Conservation (phyloP, 2,888 invertebrate species). For the Netelia melanura region DNA sequence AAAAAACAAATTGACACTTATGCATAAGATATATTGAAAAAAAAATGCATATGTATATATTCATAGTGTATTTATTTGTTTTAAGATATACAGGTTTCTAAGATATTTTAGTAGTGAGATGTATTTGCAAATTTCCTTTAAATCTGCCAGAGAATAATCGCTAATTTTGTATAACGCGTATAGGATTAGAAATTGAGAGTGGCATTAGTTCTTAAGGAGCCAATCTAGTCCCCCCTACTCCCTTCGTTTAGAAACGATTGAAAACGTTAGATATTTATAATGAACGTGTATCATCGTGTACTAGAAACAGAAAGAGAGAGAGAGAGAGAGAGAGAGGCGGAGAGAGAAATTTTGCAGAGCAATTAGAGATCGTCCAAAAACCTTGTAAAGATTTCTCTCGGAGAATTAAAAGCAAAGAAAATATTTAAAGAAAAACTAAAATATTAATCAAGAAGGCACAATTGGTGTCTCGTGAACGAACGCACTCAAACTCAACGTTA, state of each 20-base stretch:
- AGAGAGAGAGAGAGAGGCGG: neutral
- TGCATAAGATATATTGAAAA: slow-evolving; percentile 40
- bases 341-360: too few species aligned
- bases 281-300: slow-evolving; percentile 9
- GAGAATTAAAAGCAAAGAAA: slow-evolving; percentile 8
- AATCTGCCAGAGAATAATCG: slow-evolving; percentile 72
- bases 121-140: slow-evolving; percentile 70
- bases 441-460: slow-evolving; percentile 1
- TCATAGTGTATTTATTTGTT: slow-evolving; percentile 75
- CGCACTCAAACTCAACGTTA: slow-evolving; percentile 23
- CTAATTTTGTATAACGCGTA: slow-evolving; percentile 76
- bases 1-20: slow-evolving; percentile 37
- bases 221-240: neutral
- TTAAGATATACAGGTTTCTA: slow-evolving; percentile 73
- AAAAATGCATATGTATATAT: slow-evolving; percentile 55
- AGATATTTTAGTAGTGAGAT: slow-evolving; percentile 75
- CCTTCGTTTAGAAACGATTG: slow-evolving; percentile 1
- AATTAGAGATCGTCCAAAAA: neutral
- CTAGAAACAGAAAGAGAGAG: neutral
- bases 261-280: slow-evolving; percentile 15
- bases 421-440: neutral
- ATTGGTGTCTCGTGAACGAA: slow-evolving; percentile 35
- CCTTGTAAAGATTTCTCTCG: neutral
- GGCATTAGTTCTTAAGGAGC: slow-evolving; percentile 38
- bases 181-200: slow-evolving; percentile 54